Evolutionary conservation across 2,888 invertebrate species (phyloP), one percentile per base, ranked within the genome.

Genomic region (Carterocephalus palaemon): DNA sequence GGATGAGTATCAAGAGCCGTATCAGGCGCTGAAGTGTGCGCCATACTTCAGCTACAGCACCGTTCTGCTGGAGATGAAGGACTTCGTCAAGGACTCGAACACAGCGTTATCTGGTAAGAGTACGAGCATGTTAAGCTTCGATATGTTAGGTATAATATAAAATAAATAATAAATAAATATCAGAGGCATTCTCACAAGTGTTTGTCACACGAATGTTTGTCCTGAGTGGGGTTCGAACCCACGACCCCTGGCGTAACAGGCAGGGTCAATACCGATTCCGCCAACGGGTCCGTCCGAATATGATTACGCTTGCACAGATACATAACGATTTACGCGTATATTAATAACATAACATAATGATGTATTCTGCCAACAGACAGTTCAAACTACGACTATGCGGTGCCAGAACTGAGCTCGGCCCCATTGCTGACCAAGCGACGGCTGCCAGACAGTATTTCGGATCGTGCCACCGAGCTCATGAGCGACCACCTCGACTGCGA

Each of bases 1-100:
- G 31, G 92, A 92, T 64, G 92, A 92, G 68, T 93, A 93, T 75
- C 93, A 93, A 66, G 93, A 93, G 78, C 93, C 93, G 24, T 93
- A 93, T 74, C 93, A 93, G 75, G 92, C 92, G 10, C 78, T 92
- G 56, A 91, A 91, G 70, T 92, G 91, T 66, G 91, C 92, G 7
- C 93, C 93, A 2, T 93, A 92, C 73, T 92, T 92, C 72, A 92
- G 91, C 67, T 93, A 92, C 79, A 92, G 92, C 71, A 91, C 92
- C 16, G 92, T 92, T 33, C 88, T 92, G 62, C 89, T 92, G 80
- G 92, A 93, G 78, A 92, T 92, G 92, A 90, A 91, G 72, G 91
- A 92, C 75, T 90, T 91, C 64, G 86, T 84, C 51, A 89, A 89
- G 59, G 79, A 81, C 48, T 77, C 80, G 4, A 79, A 72, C 47